phyloP scores from a whole-genome alignment of 2,888 invertebrate species.

The Ophion ellenae region DNA sequence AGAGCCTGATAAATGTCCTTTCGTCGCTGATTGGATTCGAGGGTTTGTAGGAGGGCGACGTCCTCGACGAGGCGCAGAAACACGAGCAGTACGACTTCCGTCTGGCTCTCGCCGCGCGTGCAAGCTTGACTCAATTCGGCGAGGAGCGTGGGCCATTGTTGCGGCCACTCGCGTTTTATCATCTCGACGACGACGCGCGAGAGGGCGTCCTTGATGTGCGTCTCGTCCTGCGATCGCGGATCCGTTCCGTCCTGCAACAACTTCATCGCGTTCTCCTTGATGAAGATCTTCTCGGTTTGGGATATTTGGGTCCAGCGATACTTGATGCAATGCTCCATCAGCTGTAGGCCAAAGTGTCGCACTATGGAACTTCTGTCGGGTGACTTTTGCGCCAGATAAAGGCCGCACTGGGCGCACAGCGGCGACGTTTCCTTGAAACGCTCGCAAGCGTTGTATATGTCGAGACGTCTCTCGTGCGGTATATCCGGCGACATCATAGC shows the following conservation, averaged over 20 bases:
- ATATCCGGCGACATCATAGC: slow-evolving; percentile 92
- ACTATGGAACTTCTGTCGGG: slow-evolving; percentile 91
- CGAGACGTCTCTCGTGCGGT: slow-evolving; percentile 90
- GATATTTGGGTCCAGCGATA: slow-evolving; percentile 96
- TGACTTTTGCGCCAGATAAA: slow-evolving; percentile 89
- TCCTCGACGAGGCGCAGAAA: slow-evolving; percentile 96
- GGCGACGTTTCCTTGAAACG: slow-evolving; percentile 94
- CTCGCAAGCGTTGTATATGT: slow-evolving; percentile 94
- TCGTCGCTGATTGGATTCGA: slow-evolving; percentile 94
- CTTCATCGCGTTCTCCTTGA: slow-evolving; percentile 96
- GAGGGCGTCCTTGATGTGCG: slow-evolving; percentile 93
- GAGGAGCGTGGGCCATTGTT: slow-evolving; percentile 96
- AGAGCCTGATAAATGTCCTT: slow-evolving; percentile 96
- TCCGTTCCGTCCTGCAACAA: slow-evolving; percentile 91
- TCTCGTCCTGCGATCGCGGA: slow-evolving; percentile 87
- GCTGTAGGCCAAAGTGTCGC: slow-evolving; percentile 95
- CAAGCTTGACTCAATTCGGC: slow-evolving; percentile 93
- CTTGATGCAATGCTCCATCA: slow-evolving; percentile 97
- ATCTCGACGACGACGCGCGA: slow-evolving; percentile 98
- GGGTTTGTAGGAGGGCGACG: slow-evolving; percentile 94
- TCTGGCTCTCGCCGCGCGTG: slow-evolving; percentile 93
- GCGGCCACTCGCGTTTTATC: slow-evolving; percentile 98
- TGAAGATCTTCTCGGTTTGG: slow-evolving; percentile 93
- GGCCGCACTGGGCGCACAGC: slow-evolving; percentile 93
- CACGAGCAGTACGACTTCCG: slow-evolving; percentile 94